Percentiles rank a stretch among this genome's conserved stretches.
Evolutionary conservation across 1,140 invertebrate genomes (phyloP).

Genomic region (Eriosoma lanigerum): DNA sequence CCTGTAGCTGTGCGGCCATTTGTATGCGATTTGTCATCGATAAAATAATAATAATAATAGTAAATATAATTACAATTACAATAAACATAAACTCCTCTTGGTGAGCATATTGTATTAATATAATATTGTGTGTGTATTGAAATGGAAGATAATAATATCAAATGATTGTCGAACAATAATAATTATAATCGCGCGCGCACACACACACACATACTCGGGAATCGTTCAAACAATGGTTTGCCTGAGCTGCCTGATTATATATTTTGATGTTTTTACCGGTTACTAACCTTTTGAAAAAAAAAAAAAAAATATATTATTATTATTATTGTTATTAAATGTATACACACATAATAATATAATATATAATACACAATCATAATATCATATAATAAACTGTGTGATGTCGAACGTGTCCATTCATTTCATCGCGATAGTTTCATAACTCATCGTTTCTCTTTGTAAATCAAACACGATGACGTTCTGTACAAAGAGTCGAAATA

Average conservation of each 20-base stretch:
- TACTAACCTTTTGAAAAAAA: conserved; percentile 32
- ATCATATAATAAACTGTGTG: neutral
- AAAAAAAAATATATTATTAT: neutral
- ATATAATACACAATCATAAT: conserved; percentile 9
- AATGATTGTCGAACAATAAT: conserved; percentile 11
- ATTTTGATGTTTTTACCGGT: neutral
- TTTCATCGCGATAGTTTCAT: conserved; percentile 8
- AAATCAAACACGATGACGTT: neutral
- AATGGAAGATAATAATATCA: neutral
- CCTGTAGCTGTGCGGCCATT: neutral
- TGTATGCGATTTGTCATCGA: conserved; percentile 38
- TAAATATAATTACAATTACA: neutral
- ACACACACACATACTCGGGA: neutral
- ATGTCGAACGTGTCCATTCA: conserved; percentile 20
- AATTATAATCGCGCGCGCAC: neutral
- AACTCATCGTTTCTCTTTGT: conserved; percentile 11
- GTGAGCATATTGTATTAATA: neutral
- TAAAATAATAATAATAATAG: conserved; percentile 32
- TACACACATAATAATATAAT: neutral
- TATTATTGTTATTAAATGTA: conserved; percentile 23
- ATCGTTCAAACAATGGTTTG: conserved; percentile 24
- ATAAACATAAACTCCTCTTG: neutral
- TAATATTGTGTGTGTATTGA: neutral
- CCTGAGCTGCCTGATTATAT: neutral
- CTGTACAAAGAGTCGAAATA: neutral